phyloP scores from a whole-genome alignment of 1,140 invertebrate genomes.

The Magallana gigas region DNA sequence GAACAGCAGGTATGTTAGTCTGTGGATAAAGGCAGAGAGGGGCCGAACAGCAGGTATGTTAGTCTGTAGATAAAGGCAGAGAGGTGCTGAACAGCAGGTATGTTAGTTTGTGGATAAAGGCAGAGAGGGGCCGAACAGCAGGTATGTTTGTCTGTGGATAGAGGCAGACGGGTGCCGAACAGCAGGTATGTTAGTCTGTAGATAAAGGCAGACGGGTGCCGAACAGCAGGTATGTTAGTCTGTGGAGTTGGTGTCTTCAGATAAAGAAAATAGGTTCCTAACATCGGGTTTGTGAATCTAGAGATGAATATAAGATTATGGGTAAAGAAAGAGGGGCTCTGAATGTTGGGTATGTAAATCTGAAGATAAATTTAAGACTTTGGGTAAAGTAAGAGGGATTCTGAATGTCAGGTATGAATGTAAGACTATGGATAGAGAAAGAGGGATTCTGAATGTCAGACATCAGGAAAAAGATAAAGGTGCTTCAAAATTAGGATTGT shows the following conservation, averaged over 20 bases:
- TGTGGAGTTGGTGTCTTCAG: neutral
- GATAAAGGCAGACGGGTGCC: conserved; percentile 63
- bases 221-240: conserved; percentile 55
- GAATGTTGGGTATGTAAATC: too few relatives aligned
- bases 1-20: conserved; percentile 42
- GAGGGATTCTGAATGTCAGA: neutral
- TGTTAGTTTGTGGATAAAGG: too few relatives aligned
- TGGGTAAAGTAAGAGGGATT: too few relatives aligned
- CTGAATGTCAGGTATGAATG: too few relatives aligned
- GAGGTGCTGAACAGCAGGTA: conserved; percentile 52
- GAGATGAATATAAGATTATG: too few relatives aligned
- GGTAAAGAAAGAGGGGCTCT: too few relatives aligned
- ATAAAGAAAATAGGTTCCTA: conserved; percentile 54
- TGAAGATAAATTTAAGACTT: too few relatives aligned
- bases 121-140: too few relatives aligned
- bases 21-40: too few relatives aligned
- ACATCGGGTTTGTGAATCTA: conserved; percentile 46
- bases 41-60: too few relatives aligned
- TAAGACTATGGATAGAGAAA: neutral
- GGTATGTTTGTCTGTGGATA: too few relatives aligned
- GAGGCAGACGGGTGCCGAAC: too few relatives aligned
- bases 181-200: conserved; percentile 49
- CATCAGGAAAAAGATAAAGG: neutral
- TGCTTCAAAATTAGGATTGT: neutral
- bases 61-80: conserved; percentile 53